Conservation (phyloP, 2,797 vertebrate genomes). For the Sebastiscus albofasciatus region DNA sequence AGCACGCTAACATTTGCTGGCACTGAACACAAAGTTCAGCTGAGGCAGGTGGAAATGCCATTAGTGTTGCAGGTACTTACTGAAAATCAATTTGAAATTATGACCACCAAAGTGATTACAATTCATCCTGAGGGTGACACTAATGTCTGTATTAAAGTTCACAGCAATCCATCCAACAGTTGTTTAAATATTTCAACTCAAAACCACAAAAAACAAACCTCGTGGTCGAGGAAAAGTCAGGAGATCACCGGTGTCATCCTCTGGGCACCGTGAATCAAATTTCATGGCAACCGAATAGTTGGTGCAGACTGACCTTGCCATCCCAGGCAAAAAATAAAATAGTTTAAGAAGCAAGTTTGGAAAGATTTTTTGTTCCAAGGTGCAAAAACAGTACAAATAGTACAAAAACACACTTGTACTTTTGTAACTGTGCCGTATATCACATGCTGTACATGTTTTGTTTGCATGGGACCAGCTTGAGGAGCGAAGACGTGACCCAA, state of each 20-base stretch:
- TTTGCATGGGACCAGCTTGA: background rate
- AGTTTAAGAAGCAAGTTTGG: background rate
- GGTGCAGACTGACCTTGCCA: background rate
- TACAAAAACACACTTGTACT: background rate
- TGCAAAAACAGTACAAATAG: background rate
- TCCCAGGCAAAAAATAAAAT: background rate
- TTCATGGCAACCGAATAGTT: background rate
- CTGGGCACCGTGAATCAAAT: background rate
- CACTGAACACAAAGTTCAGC: too few species aligned
- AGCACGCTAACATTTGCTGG: too few species aligned
- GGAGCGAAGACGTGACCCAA: background rate
- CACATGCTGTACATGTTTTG: background rate
- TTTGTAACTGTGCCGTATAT: background rate
- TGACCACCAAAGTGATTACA: background rate
- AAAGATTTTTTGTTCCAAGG: background rate
- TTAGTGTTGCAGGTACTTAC: background rate
- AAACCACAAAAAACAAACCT: background rate
- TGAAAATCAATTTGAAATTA: background rate
- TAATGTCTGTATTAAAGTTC: background rate
- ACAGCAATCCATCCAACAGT: background rate
- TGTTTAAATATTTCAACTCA: background rate
- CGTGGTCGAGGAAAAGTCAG: background rate
- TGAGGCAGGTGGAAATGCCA: background rate
- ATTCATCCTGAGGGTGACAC: background rate
- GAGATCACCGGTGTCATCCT: background rate